phyloP scores from a whole-genome alignment of 2,888 invertebrate species.

The Conops quadrifasciatus region DNA sequence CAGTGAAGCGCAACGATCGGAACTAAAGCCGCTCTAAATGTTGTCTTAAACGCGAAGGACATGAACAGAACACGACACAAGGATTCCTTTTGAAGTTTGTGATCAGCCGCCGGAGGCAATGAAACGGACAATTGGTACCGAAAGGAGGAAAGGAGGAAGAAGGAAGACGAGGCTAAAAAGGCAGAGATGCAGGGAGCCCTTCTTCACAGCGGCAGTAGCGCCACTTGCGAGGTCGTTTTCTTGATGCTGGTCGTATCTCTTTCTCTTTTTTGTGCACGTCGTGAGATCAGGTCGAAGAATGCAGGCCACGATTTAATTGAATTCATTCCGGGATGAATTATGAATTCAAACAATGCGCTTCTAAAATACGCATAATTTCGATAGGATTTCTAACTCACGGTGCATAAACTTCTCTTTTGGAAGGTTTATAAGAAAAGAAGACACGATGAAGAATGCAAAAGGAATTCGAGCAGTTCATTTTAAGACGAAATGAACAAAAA shows the following conservation, averaged over 20 bases:
- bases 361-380: too few relatives aligned
- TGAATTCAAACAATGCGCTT: background rate
- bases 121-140: background rate
- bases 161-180: background rate
- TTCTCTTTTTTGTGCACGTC: background rate
- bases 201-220: slow-evolving; percentile 13
- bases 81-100: slow-evolving; percentile 43
- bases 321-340: slow-evolving; percentile 24
- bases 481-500: too few relatives aligned
- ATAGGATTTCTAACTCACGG: too few relatives aligned
- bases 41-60: slow-evolving; percentile 43
- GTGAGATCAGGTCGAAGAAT: slow-evolving; percentile 26
- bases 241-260: background rate
- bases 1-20: slow-evolving; percentile 25
- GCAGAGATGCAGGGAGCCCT: background rate
- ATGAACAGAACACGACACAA: slow-evolving; percentile 50
- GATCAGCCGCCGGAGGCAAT: slow-evolving; percentile 34
- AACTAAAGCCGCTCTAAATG: slow-evolving; percentile 30
- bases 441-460: too few relatives aligned
- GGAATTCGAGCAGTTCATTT: too few relatives aligned
- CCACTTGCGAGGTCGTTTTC: slow-evolving; percentile 5
- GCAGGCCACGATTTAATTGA: slow-evolving; percentile 18
- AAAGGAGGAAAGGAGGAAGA: background rate
- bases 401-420: too few relatives aligned
- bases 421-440: too few relatives aligned